phyloP scores from a whole-genome alignment of 2,113 vertebrate species.

The Barbus barbus region DNA sequence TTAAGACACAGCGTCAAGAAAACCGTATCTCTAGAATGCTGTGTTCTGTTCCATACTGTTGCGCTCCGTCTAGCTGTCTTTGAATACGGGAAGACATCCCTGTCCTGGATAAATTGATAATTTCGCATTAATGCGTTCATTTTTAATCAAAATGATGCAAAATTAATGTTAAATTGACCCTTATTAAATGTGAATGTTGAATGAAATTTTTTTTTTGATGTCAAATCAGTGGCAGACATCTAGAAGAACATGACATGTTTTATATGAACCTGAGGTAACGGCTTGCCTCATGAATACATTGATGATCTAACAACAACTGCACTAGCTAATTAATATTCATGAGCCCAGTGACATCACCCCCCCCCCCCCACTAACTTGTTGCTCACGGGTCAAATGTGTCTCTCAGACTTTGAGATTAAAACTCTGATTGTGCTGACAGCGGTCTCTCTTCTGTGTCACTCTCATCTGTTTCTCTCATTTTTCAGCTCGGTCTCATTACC shows the following conservation, averaged over 20 bases:
- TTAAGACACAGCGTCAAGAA: background rate
- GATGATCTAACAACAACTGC: background rate
- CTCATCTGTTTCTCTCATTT: slow-evolving; percentile 35
- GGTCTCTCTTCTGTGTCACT: slow-evolving; percentile 4
- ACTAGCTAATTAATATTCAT: background rate
- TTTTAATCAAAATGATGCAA: background rate
- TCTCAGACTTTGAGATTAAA: slow-evolving; percentile 5
- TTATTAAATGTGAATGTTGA: background rate
- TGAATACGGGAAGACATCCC: background rate
- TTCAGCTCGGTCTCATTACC: slow-evolving; percentile 36
- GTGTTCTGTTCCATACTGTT: background rate
- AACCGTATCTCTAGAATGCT: background rate
- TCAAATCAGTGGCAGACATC: background rate
- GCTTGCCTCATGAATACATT: background rate
- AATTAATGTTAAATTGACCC: background rate
- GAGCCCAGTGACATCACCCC: background rate
- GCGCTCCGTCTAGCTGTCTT: background rate
- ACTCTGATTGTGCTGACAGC: slow-evolving; percentile 2
- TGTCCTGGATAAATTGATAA: background rate
- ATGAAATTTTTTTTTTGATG: background rate
- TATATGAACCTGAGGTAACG: background rate
- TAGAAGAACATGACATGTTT: background rate
- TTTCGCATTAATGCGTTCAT: background rate
- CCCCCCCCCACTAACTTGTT: background rate
- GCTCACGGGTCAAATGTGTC: background rate